These are phyloP conservation scores for Bujurquina vittata DNA, from an alignment of 2,113 vertebrate species.

Conservation along the genomic window DNA sequence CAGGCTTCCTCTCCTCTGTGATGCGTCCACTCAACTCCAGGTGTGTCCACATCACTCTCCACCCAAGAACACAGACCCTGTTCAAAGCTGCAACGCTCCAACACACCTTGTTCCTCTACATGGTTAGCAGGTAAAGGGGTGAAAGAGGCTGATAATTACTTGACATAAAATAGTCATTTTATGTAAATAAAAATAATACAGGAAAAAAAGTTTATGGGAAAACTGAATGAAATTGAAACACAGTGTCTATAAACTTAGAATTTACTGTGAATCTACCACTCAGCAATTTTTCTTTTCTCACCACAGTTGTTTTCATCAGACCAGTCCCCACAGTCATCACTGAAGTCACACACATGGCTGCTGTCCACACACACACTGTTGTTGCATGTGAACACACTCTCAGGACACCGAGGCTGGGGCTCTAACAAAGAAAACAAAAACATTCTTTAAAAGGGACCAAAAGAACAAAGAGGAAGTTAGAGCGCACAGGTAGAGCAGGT, in stretches of 20 bases:
- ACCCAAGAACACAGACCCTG: conserved; percentile 77
- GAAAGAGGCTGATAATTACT: background rate
- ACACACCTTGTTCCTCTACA: conserved; percentile 62
- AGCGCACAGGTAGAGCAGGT: accelerated
- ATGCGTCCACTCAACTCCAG: conserved; percentile 61
- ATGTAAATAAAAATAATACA: background rate
- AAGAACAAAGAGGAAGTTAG: background rate
- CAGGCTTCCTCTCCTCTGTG: conserved; percentile 60
- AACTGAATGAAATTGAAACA: background rate
- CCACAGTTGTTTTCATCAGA: conserved; percentile 79
- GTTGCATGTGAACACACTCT: conserved; percentile 68
- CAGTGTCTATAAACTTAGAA: background rate
- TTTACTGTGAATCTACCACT: background rate
- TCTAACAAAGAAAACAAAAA: conserved; percentile 52
- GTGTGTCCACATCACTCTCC: conserved; percentile 43
- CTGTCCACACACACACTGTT: conserved; percentile 75
- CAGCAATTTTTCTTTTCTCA: conserved; percentile 44
- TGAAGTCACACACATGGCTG: conserved; percentile 80
- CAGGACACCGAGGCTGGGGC: conserved; percentile 68
- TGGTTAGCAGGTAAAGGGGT: background rate
- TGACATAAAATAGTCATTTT: too few relatives aligned
- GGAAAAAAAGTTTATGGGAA: background rate
- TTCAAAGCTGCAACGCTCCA: conserved; percentile 78
- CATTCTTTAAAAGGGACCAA: background rate
- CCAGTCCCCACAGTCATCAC: conserved; percentile 80